A percentile compares a stretch with the other conserved stretches of the same genome.
Evolutionary conservation across 2,113 vertebrate genomes (phyloP).

Genomic region (Clarias gariepinus): DNA sequence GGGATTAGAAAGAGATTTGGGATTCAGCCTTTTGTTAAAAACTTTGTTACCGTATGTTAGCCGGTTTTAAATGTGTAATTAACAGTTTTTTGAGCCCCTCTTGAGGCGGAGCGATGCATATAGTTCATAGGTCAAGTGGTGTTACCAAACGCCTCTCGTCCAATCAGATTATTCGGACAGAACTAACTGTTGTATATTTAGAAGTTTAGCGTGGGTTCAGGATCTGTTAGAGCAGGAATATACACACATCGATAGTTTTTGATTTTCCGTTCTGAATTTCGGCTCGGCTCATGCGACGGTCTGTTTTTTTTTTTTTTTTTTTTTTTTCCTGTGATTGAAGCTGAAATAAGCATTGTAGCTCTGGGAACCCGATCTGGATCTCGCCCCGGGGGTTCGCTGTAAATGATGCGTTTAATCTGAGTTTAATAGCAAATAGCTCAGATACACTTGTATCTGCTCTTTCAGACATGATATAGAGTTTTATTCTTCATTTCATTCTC

Average conservation of each 20-base stretch:
- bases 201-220: no score
- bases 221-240: background rate
- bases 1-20: no score
- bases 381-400: background rate
- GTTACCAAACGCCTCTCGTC: no score
- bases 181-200: no score
- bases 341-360: background rate
- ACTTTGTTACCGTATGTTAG: no score
- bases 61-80: no score
- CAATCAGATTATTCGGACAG: no score
- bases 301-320: background rate
- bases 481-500: background rate
- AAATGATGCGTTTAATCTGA: constrained; percentile 7
- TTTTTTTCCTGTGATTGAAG: background rate
- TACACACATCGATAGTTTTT: background rate
- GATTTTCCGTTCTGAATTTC: background rate
- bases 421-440: background rate
- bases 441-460: background rate
- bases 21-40: no score
- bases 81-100: no score
- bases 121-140: no score
- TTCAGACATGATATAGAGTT: background rate
- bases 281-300: background rate
- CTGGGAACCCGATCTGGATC: background rate
- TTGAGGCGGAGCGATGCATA: no score